Evolutionary conservation across 2,113 vertebrate species (phyloP).

Genomic region (Canis aureus): DNA sequence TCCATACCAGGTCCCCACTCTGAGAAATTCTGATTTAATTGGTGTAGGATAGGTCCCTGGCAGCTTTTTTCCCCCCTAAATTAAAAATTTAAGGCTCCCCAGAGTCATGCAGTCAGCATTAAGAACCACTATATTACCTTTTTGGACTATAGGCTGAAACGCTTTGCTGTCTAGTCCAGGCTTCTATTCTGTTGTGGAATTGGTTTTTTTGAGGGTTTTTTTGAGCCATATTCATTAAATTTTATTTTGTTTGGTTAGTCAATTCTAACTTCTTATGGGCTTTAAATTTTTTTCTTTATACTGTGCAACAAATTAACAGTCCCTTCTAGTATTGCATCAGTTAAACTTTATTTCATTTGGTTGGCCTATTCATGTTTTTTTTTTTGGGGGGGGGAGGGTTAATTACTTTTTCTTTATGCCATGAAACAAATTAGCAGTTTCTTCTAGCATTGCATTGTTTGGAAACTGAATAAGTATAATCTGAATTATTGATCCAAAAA

Average conservation of each 20-base stretch:
- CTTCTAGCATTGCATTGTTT: conserved; percentile 2
- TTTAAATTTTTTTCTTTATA: conserved; percentile 20
- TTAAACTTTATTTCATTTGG: conserved; percentile 44
- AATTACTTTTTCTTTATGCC: conserved; percentile 13
- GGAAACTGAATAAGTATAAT: conserved; percentile 38
- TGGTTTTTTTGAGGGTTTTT: conserved; percentile 25
- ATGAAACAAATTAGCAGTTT: conserved; percentile 6
- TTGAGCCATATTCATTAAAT: neutral
- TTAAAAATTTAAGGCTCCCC: neutral
- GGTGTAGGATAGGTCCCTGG: neutral
- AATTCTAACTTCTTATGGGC: neutral
- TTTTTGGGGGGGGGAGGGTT: neutral
- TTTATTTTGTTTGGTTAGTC: conserved; percentile 47
- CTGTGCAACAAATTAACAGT: conserved; percentile 30
- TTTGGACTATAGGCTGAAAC: neutral
- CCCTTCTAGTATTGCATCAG: conserved; percentile 19
- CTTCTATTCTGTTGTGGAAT: neutral
- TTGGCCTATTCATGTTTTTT: neutral
- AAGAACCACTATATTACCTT: neutral
- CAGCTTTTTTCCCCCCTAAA: neutral
- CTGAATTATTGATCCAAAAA: conserved; percentile 17
- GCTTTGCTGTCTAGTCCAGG: conserved; percentile 12
- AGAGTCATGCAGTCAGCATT: neutral
- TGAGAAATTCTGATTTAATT: conserved; percentile 64
- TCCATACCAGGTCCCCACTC: neutral